Conservation (phyloP, 2,888 invertebrate genomes). For the Nycteola revayana region DNA sequence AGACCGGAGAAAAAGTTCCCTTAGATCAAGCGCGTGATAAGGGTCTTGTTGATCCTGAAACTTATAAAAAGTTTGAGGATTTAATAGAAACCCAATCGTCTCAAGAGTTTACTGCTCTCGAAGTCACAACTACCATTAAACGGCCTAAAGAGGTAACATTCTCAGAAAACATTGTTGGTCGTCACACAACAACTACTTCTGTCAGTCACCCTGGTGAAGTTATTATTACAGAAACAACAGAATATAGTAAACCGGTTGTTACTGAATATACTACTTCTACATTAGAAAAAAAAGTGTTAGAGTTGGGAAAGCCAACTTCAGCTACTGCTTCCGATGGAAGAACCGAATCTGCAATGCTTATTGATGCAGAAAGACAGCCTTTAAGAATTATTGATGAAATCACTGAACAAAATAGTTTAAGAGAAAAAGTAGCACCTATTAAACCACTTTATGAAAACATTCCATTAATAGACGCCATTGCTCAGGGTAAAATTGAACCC, state of each 20-base stretch:
- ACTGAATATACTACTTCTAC: conserved; percentile 35
- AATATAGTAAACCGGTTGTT: conserved; percentile 34
- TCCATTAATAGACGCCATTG: conserved; percentile 84
- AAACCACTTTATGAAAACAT: conserved; percentile 72
- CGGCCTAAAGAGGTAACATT: conserved; percentile 20
- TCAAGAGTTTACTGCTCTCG: conserved; percentile 15
- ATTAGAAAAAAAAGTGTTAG: conserved; percentile 37
- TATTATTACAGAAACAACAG: conserved; percentile 37
- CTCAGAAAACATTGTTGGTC: conserved; percentile 24
- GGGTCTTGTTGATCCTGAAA: conserved; percentile 82
- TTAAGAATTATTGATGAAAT: conserved; percentile 73
- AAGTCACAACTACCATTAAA: conserved; percentile 11
- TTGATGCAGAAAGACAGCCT: conserved; percentile 73
- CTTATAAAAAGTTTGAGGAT: conserved; percentile 44
- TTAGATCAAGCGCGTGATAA: conserved; percentile 87
- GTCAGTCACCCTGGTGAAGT: conserved; percentile 31
- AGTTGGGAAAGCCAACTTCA: conserved; percentile 28
- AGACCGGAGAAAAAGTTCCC: conserved; percentile 87
- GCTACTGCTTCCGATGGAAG: conserved; percentile 47
- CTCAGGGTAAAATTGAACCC: conserved; percentile 85
- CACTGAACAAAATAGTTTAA: conserved; percentile 69
- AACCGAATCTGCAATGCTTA: conserved; percentile 59
- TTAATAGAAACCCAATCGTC: conserved; percentile 30
- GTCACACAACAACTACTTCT: conserved; percentile 27
- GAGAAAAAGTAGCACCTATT: conserved; percentile 47